These are phyloP conservation scores for Mythimna ferrago DNA, from an alignment of 2,888 invertebrate genomes.

Conservation along the genomic window DNA sequence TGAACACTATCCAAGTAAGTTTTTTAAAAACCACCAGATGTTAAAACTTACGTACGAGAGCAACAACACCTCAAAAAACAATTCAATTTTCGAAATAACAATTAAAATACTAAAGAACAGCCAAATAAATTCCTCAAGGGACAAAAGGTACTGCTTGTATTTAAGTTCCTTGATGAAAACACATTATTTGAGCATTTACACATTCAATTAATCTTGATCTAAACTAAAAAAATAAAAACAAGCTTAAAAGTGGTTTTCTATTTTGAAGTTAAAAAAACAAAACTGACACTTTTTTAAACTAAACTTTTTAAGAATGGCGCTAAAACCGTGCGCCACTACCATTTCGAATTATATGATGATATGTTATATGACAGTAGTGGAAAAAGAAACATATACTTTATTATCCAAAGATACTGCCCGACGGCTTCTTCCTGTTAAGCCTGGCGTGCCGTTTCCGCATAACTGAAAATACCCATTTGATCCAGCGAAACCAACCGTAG, in stretches of 20 bases:
- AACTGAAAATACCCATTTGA: conserved; percentile 4
- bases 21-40: not conserved
- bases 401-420: conserved; percentile 2
- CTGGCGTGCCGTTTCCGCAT: conserved; percentile 2
- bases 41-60: no score
- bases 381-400: not conserved
- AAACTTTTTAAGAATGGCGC: not conserved
- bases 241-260: not conserved
- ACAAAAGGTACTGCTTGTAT: not conserved
- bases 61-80: no score
- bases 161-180: no score
- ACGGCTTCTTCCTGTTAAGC: not conserved
- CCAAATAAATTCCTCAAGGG: not conserved
- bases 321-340: not conserved
- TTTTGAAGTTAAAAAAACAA: not conserved
- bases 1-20: not conserved
- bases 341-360: not conserved
- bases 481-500: conserved; percentile 10
- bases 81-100: no score
- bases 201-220: not conserved
- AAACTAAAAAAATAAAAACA: not conserved
- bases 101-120: no score
- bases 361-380: no score
- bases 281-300: not conserved
- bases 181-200: no score